phyloP scores from a whole-genome alignment of 37 sponge, comb jelly and placozoan species.

The Lycopodina hypogea region DNA sequence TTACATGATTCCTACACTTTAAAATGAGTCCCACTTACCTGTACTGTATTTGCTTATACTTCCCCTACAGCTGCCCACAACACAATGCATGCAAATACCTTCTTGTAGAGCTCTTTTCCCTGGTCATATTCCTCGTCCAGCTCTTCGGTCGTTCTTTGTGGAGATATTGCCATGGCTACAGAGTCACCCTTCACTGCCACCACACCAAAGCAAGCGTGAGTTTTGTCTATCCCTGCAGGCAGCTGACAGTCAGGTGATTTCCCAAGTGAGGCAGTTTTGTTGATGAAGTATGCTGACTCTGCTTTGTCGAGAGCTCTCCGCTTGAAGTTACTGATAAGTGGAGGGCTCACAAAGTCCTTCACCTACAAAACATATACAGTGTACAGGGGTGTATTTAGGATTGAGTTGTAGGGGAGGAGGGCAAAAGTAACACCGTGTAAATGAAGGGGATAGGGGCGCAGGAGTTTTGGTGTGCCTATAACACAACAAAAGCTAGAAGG shows the following conservation, averaged over 20 bases:
- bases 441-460: too few species aligned
- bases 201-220: conserved; percentile 48
- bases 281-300: conserved; percentile 76
- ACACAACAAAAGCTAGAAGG: too few species aligned
- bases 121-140: conserved; percentile 57
- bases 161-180: conserved; percentile 85
- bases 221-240: conserved; percentile 48
- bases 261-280: conserved; percentile 79
- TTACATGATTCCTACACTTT: too few species aligned
- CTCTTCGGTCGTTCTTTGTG: conserved; percentile 63
- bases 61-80: background rate
- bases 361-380: too few species aligned
- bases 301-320: conserved; percentile 57
- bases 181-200: conserved; percentile 46
- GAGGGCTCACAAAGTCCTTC: conserved; percentile 74
- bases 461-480: too few species aligned
- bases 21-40: too few species aligned
- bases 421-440: too few species aligned
- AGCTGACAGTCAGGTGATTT: conserved; percentile 66
- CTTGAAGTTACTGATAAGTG: conserved; percentile 68
- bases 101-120: conserved; percentile 80
- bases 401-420: too few species aligned
- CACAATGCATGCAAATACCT: conserved; percentile 26
- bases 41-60: too few species aligned
- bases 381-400: too few species aligned